A percentile compares a stretch with the other conserved stretches of the same genome.
These are phyloP conservation scores for Galaxea fascicularis DNA, from an alignment of 92 coral and sea anemone genomes.

Conservation along the genomic window DNA sequence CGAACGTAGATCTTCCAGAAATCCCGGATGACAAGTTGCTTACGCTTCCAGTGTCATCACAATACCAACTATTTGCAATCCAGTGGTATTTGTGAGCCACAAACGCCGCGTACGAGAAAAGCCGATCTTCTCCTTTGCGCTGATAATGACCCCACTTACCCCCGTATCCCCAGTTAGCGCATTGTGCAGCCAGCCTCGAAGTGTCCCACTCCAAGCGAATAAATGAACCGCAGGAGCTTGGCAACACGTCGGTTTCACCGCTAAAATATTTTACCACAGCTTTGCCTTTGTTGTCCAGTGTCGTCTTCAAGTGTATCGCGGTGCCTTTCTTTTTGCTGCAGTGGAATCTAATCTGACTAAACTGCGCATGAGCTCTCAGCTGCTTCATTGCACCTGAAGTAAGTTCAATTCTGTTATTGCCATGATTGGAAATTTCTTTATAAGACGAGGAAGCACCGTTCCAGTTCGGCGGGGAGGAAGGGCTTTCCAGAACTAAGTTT, in stretches of 20 bases:
- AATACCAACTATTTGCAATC: constrained; percentile 24
- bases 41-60: constrained; percentile 36
- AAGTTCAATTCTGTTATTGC: constrained; percentile 21
- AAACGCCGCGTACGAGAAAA: constrained; percentile 38
- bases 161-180: constrained; percentile 33
- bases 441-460: background rate
- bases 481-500: constrained; percentile 25
- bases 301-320: constrained; percentile 34
- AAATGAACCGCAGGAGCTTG: constrained; percentile 18
- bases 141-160: constrained; percentile 10
- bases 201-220: constrained; percentile 15
- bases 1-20: constrained; percentile 50
- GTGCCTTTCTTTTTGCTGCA: constrained; percentile 39
- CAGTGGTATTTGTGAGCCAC: constrained; percentile 32
- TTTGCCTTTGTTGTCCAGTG: constrained; percentile 18
- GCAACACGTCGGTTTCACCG: background rate
- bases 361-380: constrained; percentile 18
- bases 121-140: background rate
- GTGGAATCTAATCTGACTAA: constrained; percentile 47
- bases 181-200: constrained; percentile 30
- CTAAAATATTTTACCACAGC: constrained; percentile 33
- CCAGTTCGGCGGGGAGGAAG: background rate
- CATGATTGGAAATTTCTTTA: constrained; percentile 25
- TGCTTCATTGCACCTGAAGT: constrained; percentile 10
- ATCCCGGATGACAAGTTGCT: constrained; percentile 26